These are phyloP conservation scores for Brachionus manjavacas DNA, from an alignment of 1,140 invertebrate species.

Conservation along the genomic window DNA sequence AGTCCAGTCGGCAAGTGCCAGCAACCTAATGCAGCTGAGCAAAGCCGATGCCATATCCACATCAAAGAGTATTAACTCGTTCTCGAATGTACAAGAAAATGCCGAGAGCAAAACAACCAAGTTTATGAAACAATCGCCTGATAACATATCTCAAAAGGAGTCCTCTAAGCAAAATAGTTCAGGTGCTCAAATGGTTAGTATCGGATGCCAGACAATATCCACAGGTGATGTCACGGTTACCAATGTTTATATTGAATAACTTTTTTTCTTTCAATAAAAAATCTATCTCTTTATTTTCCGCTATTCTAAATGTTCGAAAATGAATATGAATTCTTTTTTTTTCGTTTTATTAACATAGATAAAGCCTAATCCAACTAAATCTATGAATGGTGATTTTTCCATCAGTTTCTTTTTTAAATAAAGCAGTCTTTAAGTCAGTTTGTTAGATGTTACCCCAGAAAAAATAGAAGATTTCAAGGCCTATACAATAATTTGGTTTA, in stretches of 20 bases:
- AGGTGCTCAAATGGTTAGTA: conserved; percentile 19
- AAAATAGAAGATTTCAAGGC: not conserved
- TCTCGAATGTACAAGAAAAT: not conserved
- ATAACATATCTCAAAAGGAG: conserved; percentile 36
- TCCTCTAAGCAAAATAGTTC: not conserved
- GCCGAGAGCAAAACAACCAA: not conserved
- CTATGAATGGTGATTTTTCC: conserved; percentile 1
- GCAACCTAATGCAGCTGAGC: not conserved
- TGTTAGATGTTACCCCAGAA: not conserved
- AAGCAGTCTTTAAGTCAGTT: not conserved
- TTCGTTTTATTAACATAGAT: not conserved
- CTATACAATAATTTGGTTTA: not conserved
- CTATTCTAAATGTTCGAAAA: conserved; percentile 3
- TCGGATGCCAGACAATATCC: conserved; percentile 42
- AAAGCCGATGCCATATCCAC: not conserved
- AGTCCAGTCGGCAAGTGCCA: not conserved
- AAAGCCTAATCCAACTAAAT: conserved; percentile 1
- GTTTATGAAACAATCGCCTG: conserved; percentile 35
- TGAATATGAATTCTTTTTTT: not conserved
- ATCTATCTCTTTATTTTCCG: conserved; percentile 1
- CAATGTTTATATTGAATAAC: conserved; percentile 42
- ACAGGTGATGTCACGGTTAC: conserved; percentile 40
- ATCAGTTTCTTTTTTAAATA: not conserved
- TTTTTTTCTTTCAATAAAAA: not conserved
- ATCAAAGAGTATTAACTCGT: conserved; percentile 29